Base-by-base conservation (phyloP, 2,888 invertebrate species). In the Heliconius ismenius region DNA sequence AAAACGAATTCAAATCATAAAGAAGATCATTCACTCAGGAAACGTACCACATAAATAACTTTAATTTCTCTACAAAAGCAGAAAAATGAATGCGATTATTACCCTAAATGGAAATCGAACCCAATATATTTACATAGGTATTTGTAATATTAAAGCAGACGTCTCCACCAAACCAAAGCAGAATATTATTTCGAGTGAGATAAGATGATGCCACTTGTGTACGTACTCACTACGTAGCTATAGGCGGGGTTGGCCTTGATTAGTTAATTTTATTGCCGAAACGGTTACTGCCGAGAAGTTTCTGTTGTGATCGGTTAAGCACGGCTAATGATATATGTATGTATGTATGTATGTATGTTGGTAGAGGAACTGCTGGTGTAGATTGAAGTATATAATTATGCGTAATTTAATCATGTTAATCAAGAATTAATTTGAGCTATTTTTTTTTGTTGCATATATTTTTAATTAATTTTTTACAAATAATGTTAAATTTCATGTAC, bases 181-280 rank as follows among this genome's bases (percentile, higher is more conserved):
- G n/a, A 26, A 26, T 15, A 21, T 54, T 32, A 65, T 39, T 63
- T 63, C 70, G 64, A 69, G 49, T 49, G 49, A 76, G 70, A 76
- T 64, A 76, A 64, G 63, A 36, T n/a, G 21, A 32, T 32, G 7
- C 72, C 76, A 76, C 76, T 76, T 67, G 73, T 76, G 10, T 58
- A 58, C 49, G 10, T 58, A 58, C 49, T 18, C 18, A 49, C 49
- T 49, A 21, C n/a, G 70, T 36, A 28, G 63, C 54, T 65, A 60
- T 67, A 39, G 62, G 73, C 72, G 26, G 68, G 26, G 68, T 70
- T 70, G 49, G 54, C 62, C 69, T 70, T 63, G 75, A 70, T 72
- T 65, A 65, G 39, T 64, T 70, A 63, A 75, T 75, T 75, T 64
- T 70, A 65, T 76, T 64, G 70, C 39, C 39, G 73, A 73, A 70